A percentile compares a stretch with the other conserved stretches of the same genome.
Conservation (phyloP, 2,113 vertebrate species). For the Halichoerus grypus region DNA sequence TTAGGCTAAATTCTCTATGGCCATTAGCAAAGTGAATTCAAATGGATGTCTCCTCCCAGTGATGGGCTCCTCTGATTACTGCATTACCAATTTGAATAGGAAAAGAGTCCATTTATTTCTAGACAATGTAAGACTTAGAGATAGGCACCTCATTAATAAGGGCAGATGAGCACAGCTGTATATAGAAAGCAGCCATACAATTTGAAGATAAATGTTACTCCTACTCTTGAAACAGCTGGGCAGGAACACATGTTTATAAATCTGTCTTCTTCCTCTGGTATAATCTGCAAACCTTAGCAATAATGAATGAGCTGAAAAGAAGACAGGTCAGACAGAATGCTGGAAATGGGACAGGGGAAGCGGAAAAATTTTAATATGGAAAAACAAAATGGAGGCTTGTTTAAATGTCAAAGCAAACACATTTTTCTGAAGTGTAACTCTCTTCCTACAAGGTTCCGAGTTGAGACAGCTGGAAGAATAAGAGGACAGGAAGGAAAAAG, state of each 20-base stretch:
- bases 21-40: constrained; percentile 69
- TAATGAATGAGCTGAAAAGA: constrained; percentile 67
- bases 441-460: constrained; percentile 61
- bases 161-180: constrained; percentile 56
- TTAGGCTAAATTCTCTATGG: constrained; percentile 49
- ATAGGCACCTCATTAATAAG: constrained; percentile 57
- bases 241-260: constrained; percentile 79
- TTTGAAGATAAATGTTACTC: constrained; percentile 64
- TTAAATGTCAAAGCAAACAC: constrained; percentile 77
- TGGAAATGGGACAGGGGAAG: constrained; percentile 29
- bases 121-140: constrained; percentile 66
- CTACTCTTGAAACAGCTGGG: constrained; percentile 74
- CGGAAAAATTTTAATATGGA: constrained; percentile 55
- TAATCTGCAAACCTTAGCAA: constrained; percentile 60
- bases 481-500: constrained; percentile 65
- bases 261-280: constrained; percentile 65
- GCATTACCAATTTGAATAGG: neutral
- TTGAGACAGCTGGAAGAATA: constrained; percentile 66
- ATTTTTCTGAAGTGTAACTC: constrained; percentile 64
- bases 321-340: constrained; percentile 28
- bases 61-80: neutral
- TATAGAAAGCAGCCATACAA: neutral
- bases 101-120: constrained; percentile 56
- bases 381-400: constrained; percentile 59
- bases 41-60: neutral